Base-by-base conservation (phyloP, 2,797 vertebrate species). In the Allobates femoralis region DNA sequence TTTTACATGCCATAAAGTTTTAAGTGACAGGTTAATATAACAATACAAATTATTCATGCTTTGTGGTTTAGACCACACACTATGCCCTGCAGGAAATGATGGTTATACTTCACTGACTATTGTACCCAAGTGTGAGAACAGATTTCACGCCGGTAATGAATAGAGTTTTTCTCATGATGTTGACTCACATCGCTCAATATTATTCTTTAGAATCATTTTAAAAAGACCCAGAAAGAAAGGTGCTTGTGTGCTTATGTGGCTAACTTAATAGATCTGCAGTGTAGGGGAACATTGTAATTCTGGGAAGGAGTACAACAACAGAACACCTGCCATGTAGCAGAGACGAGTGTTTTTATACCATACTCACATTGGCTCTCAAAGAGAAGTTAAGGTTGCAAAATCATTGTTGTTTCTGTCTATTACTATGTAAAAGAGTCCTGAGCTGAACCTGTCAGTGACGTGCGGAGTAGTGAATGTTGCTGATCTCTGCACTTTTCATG, bases 251-350 rank as follows among this genome's bases (percentile, higher is more conserved):
- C 41, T 66, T 51, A 77, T 81, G 69, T 18, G 30, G 79, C 71
- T 50, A 71, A 26, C 21, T 79, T 56, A 28, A 58, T 34, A n/a
- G 69, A 26, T 83, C 28, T 83, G 51, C 60, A 69, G 28, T 79
- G 79, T 74, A 73, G 37, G 69, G 74, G 81, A 87, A 87, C 79
- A 83, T 78, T 83, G 81, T 79, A 50, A 79, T 87, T 87, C 86
- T 83, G 64, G 81, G 75, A 83, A 56, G 53, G 32, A 18, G 32
- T 50, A 82, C 74, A 79, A 55, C 74, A 67, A 60, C 41, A 79
- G 80, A 75, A 79, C 80, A 83, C 81, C 64, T 83, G 86, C 81
- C 80, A 83, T 87, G 79, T 30, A 58, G 85, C 79, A 34, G 51
- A 51, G 28, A 87, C 76, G 58, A n/a, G 60, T 67, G 67, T 77